Evolutionary conservation across 35 echinoderm and acorn worm genomes (phyloP).

Genomic region (Apostichopus parvimensis): DNA sequence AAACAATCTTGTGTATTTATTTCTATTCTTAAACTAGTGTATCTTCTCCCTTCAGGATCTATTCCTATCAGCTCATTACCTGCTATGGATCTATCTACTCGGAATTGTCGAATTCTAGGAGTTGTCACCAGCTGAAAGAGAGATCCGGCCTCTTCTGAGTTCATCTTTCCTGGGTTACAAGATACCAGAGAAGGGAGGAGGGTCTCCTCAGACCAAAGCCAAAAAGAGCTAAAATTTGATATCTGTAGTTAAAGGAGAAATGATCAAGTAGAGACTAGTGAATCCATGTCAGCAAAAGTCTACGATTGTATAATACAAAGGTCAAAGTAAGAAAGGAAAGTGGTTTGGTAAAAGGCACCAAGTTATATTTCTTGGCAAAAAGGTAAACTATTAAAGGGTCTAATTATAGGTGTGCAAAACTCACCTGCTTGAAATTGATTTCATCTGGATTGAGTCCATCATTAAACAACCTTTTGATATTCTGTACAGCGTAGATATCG

Average conservation of each 20-base stretch:
- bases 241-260: background rate
- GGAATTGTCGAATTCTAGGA: conserved; percentile 1
- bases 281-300: background rate
- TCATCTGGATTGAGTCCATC: background rate
- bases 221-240: conserved; percentile 6
- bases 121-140: background rate
- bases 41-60: no score
- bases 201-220: conserved; percentile 6
- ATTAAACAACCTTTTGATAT: conserved; percentile 4
- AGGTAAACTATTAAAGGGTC: background rate
- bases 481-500: conserved; percentile 14
- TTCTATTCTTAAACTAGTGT: no score
- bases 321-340: background rate
- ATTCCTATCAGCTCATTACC: background rate
- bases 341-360: background rate
- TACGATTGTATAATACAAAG: background rate
- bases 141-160: background rate
- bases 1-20: no score
- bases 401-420: background rate
- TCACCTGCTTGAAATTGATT: conserved; percentile 5
- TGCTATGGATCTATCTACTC: background rate
- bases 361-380: background rate
- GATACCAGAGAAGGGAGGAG: conserved; percentile 2
- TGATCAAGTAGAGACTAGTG: background rate
- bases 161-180: no score